A percentile compares a stretch with the other conserved stretches of the same genome.
Evolutionary conservation across 2,797 vertebrate genomes (phyloP).

Genomic region (Dallia pectoralis): DNA sequence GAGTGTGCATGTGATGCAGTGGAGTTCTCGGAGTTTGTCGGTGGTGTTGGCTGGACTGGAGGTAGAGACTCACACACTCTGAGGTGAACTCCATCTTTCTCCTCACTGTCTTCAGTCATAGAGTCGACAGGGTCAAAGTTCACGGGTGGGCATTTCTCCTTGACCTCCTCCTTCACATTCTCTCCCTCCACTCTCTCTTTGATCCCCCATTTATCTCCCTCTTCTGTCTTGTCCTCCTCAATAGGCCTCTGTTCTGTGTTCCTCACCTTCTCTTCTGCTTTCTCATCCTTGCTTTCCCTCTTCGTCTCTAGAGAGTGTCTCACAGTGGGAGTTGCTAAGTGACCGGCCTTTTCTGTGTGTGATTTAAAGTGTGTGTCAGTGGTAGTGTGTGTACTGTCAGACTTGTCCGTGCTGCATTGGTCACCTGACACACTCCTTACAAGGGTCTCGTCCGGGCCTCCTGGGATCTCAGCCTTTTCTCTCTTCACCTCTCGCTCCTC

Average conservation of each 20-base stretch:
- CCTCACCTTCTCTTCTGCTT: constrained; percentile 7
- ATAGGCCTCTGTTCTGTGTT: constrained; percentile 17
- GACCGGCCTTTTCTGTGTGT: background rate
- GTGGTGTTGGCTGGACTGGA: background rate
- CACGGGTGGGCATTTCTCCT: background rate
- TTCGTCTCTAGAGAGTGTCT: background rate
- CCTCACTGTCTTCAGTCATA: background rate
- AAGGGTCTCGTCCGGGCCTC: too few species aligned
- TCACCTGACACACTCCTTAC: too few species aligned
- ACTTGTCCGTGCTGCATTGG: too few species aligned
- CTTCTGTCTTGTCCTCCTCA: constrained; percentile 2
- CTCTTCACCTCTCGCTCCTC: too few species aligned
- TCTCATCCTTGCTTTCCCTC: background rate
- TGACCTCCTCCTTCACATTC: constrained; percentile 28
- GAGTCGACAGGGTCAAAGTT: too few species aligned
- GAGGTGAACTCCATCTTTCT: background rate
- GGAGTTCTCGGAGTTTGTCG: too few species aligned
- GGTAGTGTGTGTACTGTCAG: too few species aligned
- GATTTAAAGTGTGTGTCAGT: background rate
- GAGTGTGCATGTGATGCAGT: background rate
- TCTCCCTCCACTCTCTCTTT: constrained; percentile 13
- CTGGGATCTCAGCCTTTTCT: too few species aligned
- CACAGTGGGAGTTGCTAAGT: background rate
- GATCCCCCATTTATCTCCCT: constrained; percentile 8
- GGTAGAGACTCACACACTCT: too few species aligned